Conservation (phyloP, 2,888 invertebrate genomes). For the Lithophane ornitopus region DNA sequence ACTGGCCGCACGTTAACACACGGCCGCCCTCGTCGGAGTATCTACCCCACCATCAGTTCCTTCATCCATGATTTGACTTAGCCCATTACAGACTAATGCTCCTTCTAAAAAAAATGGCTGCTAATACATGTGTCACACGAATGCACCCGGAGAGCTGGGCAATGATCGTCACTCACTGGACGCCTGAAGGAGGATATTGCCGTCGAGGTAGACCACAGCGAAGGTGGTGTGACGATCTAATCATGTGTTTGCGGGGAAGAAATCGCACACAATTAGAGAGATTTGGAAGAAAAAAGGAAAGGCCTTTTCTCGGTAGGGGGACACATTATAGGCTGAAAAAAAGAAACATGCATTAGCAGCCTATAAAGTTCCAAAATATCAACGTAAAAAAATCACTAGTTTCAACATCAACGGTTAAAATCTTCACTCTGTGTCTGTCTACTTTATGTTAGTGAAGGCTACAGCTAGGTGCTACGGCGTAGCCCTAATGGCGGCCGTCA, state of each 20-base stretch:
- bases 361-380: neutral
- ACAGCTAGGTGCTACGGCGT: constrained; percentile 66
- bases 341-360: no score
- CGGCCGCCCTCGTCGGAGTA: constrained; percentile 36
- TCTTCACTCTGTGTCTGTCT: constrained; percentile 56
- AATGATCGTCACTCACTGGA: no score
- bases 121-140: no score
- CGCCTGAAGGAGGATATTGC: no score
- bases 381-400: constrained; percentile 22
- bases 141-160: no score
- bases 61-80: constrained; percentile 42
- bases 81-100: constrained; percentile 9
- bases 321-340: no score
- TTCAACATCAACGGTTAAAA: constrained; percentile 46
- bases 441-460: constrained; percentile 61
- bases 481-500: constrained; percentile 63
- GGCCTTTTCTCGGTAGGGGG: no score
- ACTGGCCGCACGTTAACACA: constrained; percentile 50
- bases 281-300: no score
- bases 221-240: no score
- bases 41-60: constrained; percentile 29
- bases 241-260: no score
- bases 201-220: no score
- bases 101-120: neutral
- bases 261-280: no score